These are phyloP conservation scores for Actinemys pallida DNA, from an alignment of 2,113 vertebrate genomes.

Conservation along the genomic window DNA sequence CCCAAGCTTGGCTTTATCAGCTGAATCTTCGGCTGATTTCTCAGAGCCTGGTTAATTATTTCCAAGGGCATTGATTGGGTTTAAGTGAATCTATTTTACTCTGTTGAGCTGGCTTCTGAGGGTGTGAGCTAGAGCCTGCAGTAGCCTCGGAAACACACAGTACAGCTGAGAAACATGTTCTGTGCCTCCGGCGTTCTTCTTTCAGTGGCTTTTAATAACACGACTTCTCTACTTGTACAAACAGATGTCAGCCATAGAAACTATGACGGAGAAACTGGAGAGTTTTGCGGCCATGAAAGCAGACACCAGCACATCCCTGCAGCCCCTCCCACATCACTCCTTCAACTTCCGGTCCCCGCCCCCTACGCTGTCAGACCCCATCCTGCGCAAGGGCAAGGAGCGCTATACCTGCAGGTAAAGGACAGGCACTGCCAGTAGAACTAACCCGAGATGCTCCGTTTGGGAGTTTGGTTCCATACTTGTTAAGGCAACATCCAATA, in stretches of 20 bases:
- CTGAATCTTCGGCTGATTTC: not conserved
- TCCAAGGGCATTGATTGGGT: not conserved
- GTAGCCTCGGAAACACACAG: not conserved
- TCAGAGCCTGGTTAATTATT: rapidly evolving
- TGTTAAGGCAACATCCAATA: rapidly evolving
- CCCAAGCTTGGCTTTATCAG: rapidly evolving
- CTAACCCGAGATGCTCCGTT: rapidly evolving
- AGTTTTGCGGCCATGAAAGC: conserved; percentile 94
- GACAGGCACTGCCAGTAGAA: rapidly evolving
- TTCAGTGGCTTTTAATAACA: not conserved
- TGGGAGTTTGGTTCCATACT: rapidly evolving
- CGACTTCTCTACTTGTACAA: not conserved
- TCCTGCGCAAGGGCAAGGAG: conserved; percentile 99
- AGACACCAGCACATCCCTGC: conserved; percentile 88
- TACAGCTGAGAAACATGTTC: rapidly evolving
- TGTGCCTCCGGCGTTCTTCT: rapidly evolving
- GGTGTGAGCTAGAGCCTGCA: not conserved
- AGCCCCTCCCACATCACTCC: conserved; percentile 93
- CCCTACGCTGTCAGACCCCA: conserved; percentile 94
- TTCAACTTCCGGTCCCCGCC: conserved; percentile 97
- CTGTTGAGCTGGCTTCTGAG: not conserved
- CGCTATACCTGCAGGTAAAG: conserved; percentile 97
- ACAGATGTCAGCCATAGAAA: conserved; percentile 98
- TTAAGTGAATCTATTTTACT: not conserved
- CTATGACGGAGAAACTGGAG: conserved; percentile 98